A percentile compares a stretch with the other conserved stretches of the same genome.
Conservation (phyloP, 2,113 vertebrate species). For the Ailuropoda melanoleuca region DNA sequence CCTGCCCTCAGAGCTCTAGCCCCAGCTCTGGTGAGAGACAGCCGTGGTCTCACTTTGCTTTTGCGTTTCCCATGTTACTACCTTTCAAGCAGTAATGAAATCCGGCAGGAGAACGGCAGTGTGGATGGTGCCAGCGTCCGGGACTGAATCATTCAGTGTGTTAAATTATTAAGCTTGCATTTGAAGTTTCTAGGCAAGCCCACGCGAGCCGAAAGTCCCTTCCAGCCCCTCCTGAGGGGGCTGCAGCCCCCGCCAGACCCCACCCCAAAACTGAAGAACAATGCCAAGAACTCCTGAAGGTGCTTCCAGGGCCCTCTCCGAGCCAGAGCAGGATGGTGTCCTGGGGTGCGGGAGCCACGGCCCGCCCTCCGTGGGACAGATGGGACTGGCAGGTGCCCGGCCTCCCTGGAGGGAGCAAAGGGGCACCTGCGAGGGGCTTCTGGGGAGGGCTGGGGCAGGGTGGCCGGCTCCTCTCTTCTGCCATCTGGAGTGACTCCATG, state of each 20-base stretch:
- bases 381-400: background rate
- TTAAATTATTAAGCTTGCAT: background rate
- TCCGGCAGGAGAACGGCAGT: background rate
- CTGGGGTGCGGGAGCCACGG: background rate
- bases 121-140: fast-evolving
- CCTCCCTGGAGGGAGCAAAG: background rate
- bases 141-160: background rate
- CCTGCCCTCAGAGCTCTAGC: background rate
- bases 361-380: background rate
- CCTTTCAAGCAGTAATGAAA: background rate
- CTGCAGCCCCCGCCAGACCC: background rate
- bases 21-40: background rate
- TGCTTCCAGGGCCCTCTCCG: background rate
- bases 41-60: fast-evolving
- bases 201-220: background rate
- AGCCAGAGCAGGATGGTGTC: background rate
- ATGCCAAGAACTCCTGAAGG: background rate
- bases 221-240: background rate
- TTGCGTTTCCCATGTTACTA: fast-evolving
- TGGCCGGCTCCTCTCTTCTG: background rate
- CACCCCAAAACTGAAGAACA: too few species aligned
- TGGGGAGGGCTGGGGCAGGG: background rate
- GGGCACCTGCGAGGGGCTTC: background rate
- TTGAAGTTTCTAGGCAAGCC: background rate
- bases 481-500: background rate